Percentiles rank a stretch among this genome's conserved stretches.
These are phyloP conservation scores for Cnemophilus loriae DNA, from an alignment of 2,113 vertebrate genomes.

Conservation along the genomic window DNA sequence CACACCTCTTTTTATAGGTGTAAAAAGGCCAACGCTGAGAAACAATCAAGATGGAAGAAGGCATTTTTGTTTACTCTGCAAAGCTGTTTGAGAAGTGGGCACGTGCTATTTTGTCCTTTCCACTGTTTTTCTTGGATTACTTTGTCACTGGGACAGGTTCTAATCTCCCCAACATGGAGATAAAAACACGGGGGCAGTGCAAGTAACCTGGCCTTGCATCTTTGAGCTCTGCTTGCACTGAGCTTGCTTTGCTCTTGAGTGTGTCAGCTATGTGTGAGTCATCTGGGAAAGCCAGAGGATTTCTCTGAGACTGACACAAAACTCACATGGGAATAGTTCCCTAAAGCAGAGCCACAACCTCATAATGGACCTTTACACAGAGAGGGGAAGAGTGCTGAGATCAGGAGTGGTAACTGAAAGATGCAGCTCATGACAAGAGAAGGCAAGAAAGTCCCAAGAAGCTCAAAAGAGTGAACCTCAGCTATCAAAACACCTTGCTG, in stretches of 20 bases:
- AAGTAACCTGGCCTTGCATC: neutral
- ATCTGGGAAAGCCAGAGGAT: neutral
- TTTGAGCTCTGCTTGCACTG: neutral
- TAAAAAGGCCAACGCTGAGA: neutral
- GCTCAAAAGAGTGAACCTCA: neutral
- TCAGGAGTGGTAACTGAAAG: neutral
- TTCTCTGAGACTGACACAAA: neutral
- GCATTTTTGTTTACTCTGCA: neutral
- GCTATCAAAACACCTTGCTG: neutral
- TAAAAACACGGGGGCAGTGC: accelerated
- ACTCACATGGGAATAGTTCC: neutral
- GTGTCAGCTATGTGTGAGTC: neutral
- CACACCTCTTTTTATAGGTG: neutral
- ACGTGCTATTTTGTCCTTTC: neutral
- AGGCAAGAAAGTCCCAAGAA: neutral
- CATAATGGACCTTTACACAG: neutral
- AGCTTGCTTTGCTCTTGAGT: neutral
- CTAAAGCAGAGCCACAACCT: neutral
- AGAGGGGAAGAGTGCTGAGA: neutral
- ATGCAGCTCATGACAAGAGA: neutral
- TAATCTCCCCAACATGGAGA: neutral
- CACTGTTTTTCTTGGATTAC: neutral
- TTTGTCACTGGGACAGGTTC: neutral
- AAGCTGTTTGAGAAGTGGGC: neutral
- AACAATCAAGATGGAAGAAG: neutral